phyloP scores from a whole-genome alignment of 2,113 vertebrate genomes.

The Rattus rattus region DNA sequence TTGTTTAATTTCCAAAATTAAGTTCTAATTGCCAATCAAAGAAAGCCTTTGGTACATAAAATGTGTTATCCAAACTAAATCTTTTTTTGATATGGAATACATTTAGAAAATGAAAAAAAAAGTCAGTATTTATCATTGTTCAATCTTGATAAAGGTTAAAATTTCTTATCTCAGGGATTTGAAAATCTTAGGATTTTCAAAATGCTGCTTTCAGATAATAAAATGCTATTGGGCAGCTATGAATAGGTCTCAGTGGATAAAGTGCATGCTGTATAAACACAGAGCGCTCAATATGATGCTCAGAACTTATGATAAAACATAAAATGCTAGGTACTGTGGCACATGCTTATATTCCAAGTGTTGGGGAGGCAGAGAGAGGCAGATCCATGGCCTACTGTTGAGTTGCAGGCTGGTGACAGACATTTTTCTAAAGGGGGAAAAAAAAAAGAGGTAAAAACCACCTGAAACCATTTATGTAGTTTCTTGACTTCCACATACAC shows the following conservation, averaged over 20 bases:
- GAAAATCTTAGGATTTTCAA: background rate
- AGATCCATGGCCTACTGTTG: background rate
- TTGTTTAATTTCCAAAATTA: conserved; percentile 35
- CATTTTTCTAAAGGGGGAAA: background rate
- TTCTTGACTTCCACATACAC: background rate
- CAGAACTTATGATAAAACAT: background rate
- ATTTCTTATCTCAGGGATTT: background rate
- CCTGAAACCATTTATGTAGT: no score
- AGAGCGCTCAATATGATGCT: background rate
- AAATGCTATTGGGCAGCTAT: background rate
- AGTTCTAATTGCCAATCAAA: conserved; percentile 20
- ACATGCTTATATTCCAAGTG: background rate
- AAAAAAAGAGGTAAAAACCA: background rate
- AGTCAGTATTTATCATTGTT: background rate
- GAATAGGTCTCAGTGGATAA: background rate
- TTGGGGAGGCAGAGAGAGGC: background rate
- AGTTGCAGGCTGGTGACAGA: background rate
- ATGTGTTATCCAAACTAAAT: background rate
- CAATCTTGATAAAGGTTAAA: background rate
- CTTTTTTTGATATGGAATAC: background rate
- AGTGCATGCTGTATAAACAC: background rate
- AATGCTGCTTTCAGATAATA: background rate
- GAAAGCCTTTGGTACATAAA: background rate
- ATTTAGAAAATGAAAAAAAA: conserved; percentile 25
- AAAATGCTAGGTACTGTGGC: background rate